Base-by-base conservation (phyloP, 2,888 invertebrate species). In the Nowickia ferox region DNA sequence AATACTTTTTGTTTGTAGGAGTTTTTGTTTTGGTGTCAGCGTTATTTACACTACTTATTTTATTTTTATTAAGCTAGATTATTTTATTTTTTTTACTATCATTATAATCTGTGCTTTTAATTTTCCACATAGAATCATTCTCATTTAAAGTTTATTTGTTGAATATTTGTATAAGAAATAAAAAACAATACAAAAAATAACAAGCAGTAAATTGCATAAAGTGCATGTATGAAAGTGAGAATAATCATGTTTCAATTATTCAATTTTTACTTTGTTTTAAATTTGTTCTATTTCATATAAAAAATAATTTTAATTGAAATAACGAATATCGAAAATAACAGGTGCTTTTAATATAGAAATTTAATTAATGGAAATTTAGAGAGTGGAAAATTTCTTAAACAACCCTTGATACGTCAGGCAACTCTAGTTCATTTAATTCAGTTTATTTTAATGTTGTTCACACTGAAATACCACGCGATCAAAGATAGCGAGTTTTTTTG, bases 11-110 rank as follows among this genome's bases (percentile, higher is more conserved):
- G 46, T 48, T 79, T 19, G 15, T 19, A 55, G 10, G 2, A 53
- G n/a, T 57, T 68, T 77, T 65, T 44, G 69, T 63, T 80, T 86
- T 38, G 61, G 59, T 83, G 78, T 86, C 75, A 83, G 46, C 75
- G 10, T 51, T 83, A 86, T 76, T 80, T 76, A 83, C 79, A 80
- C 59, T 80, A 76, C 55, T 79, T 86, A 79, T 80, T 84, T 83
- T n/a, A 46, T 75, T 76, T 61, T 71, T 76, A 66, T 48, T 40
- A 79, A 65, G 71, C 65, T 79, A 71, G 82, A 82, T 19, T 44
- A 63, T 44, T 75, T 48, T 0, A 46, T 61, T 71, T 53, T 40
- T 66, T 72, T 53, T 76, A 61, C 68, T 86, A 72, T 76, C 79
- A 66, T 83, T 63, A 77, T 79, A 86, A 83, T 83, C 75, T 80